Conservation (phyloP, 2,888 invertebrate genomes). For the Amphipyra tragopoginis region DNA sequence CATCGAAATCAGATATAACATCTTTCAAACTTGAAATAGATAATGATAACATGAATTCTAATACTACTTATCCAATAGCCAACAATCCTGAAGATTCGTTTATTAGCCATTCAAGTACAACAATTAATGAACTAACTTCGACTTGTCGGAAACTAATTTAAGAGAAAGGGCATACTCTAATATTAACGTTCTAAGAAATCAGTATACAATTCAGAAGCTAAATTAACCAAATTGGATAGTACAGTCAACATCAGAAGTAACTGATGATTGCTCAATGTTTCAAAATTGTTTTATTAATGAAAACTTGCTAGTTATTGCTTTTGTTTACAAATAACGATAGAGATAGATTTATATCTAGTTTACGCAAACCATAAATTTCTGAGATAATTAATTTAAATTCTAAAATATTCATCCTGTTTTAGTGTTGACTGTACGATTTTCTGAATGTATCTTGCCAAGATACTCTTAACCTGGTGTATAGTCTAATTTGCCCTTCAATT, state of each 20-base stretch:
- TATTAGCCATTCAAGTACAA: conserved; percentile 44
- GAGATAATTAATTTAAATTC: too few species aligned
- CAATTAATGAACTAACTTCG: conserved; percentile 50
- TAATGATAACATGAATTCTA: conserved; percentile 19
- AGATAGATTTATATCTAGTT: too few species aligned
- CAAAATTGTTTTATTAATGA: too few species aligned
- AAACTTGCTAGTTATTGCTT: too few species aligned
- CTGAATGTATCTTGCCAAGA: conserved; percentile 45
- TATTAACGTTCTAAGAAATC: conserved; percentile 56
- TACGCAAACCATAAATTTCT: too few species aligned
- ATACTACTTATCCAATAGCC: conserved; percentile 10
- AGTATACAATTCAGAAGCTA: conserved; percentile 55
- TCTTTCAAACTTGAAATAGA: neutral
- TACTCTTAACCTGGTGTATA: conserved; percentile 61
- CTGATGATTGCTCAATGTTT: too few species aligned
- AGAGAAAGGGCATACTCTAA: conserved; percentile 49
- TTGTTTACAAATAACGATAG: too few species aligned
- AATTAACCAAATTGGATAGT: conserved; percentile 60
- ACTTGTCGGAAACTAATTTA: conserved; percentile 46
- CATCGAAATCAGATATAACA: neutral
- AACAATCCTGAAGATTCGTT: conserved; percentile 29
- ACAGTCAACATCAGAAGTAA: too few species aligned
- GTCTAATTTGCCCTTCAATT: conserved; percentile 82
- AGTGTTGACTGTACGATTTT: conserved; percentile 32
- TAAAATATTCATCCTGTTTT: too few species aligned